Base-by-base conservation (phyloP, 2,888 invertebrate species). In the Lacanobia oleracea region DNA sequence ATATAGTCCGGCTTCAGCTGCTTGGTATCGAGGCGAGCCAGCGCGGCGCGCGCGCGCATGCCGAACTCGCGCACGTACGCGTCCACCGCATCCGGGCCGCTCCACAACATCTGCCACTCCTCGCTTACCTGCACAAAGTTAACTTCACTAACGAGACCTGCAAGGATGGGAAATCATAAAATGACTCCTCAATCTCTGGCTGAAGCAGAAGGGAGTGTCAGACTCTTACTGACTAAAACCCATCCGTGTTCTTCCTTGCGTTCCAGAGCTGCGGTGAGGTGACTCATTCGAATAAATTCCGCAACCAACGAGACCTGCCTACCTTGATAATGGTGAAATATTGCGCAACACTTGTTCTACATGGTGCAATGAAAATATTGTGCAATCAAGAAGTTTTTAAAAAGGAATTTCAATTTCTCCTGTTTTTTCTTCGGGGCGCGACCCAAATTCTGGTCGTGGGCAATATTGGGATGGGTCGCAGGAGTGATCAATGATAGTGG, bases 91-190 rank as follows among this genome's bases (percentile, higher is more conserved):
- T 80, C 85, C 54, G 95, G 95, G 0, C 95, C 95, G 54, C 89
- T 65, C 95, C 95, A 96, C 65, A 88, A 51, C 71, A 89, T 60
- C 86, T 94, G 95, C 95, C 95, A 96, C 66, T 92, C 91, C 21
- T 94, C 94, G 3, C 94, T 93, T 12, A 92, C 92, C 95, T 95
- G 77, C 0, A 33, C 2, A 53, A 27, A n/a, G 2, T 60, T n/a
- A 51, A 12, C 3, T 21, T 50, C 62, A n/a, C 7, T 12, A 57
- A 57, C n/a, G n/a, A 37, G n/a, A 57, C n/a, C 12, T 12, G 37
- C 37, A n/a, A n/a, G n/a, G n/a, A n/a, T n/a, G n/a, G n/a, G n/a
- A n/a, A n/a, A n/a, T n/a, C n/a, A n/a, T n/a, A n/a, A n/a, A n/a
- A n/a, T n/a, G n/a, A n/a, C n/a, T n/a, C n/a, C n/a, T n/a, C n/a